A percentile compares a stretch with the other conserved stretches of the same genome.
Evolutionary conservation across 1,140 invertebrate species (phyloP).

Genomic region (Chionoecetes opilio): DNA sequence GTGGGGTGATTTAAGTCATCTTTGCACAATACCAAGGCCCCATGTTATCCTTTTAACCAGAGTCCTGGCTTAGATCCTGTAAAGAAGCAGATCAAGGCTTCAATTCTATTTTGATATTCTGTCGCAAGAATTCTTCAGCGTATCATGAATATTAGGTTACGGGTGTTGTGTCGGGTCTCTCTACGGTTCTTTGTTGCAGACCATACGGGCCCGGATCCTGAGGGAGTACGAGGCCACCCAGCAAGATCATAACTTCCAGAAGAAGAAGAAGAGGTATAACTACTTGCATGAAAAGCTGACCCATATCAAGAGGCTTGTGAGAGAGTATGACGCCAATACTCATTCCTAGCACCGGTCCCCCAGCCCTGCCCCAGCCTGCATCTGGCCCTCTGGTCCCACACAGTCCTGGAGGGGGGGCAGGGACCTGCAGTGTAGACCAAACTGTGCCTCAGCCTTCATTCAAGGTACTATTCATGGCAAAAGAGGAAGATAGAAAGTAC

Average conservation of each 20-base stretch:
- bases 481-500: conserved; percentile 41
- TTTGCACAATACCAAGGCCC: too few relatives aligned
- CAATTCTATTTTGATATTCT: too few relatives aligned
- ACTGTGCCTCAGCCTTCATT: conserved; percentile 74
- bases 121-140: too few relatives aligned
- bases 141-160: too few relatives aligned
- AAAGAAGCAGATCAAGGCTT: too few relatives aligned
- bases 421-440: conserved; percentile 72
- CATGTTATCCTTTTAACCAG: too few relatives aligned
- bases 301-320: conserved; percentile 70
- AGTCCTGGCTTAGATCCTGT: too few relatives aligned
- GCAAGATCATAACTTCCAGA: conserved; percentile 51
- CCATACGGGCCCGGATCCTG: conserved; percentile 65
- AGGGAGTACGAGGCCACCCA: conserved; percentile 60
- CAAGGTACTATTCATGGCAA: conserved; percentile 37
- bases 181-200: conserved; percentile 35
- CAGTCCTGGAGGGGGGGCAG: conserved; percentile 63
- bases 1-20: too few relatives aligned
- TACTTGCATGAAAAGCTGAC: conserved; percentile 71
- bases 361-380: conserved; percentile 48
- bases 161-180: background rate
- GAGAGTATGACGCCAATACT: conserved; percentile 57
- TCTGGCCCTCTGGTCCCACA: conserved; percentile 58
- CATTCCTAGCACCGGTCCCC: conserved; percentile 74
- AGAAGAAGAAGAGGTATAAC: conserved; percentile 61